Base-by-base conservation (phyloP, 23 tunicate genomes). In the Oikopleura vanhoeffeni region DNA sequence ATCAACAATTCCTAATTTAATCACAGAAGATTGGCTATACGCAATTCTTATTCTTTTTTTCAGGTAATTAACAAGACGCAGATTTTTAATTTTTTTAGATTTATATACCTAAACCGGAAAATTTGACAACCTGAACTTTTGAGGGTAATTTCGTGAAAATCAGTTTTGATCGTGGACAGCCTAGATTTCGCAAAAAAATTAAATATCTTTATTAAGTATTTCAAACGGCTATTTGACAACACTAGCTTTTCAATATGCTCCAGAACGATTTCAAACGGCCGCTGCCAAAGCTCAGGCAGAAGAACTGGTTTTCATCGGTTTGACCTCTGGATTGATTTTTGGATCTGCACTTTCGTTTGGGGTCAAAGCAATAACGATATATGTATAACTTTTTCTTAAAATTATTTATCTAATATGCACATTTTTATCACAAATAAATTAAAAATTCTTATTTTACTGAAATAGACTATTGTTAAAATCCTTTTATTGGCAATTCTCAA, bases 221-320 rank as follows among this genome's bases (percentile, higher is more conserved):
- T 71, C 79, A 71, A 71, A 71, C 32, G 79, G 79, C 27, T 71
- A 71, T 38, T 30, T 71, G 34, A 71, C 79, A 71, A 71, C 79
- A 38, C 38, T 71, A 71, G 35, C 34, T 28, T 71, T 71, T 71
- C 27, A 13, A 13, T 71, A 71, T 30, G 79, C 79, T 28, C 79
- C 79, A 4, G 27, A 3, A 18, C 34, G 79, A 13, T 2, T 71
- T 71, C 3, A 13, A 30, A 30, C 27, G 34, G 34, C 2, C 38
- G 27, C 34, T 28, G 34, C 27, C 34, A 71, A 71, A 30, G 27
- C 79, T 2, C 27, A 71, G 35, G 79, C 79, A 32, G 79, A 71
- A 71, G 79, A 71, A 71, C 35, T 13, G 4, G 79, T 71, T 2
- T 71, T 71, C 38, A 71, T 71, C 32, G 79, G 34, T 2, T 30